phyloP scores from a whole-genome alignment of 2,888 invertebrate species.

The Diarsia brunnea region DNA sequence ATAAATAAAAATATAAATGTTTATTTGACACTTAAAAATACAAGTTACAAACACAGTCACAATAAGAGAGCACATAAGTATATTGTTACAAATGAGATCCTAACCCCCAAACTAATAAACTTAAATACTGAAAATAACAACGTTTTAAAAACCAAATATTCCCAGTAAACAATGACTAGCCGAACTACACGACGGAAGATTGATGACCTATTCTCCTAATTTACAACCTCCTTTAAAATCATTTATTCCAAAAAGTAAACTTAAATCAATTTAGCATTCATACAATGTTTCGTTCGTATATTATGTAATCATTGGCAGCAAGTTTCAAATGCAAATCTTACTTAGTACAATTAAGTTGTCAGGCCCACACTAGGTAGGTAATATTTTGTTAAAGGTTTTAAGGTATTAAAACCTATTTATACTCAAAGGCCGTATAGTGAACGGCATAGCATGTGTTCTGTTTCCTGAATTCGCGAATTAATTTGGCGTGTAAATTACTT shows the following conservation, averaged over 20 bases:
- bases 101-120: too few relatives aligned
- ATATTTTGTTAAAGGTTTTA: conserved; percentile 33
- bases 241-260: conserved; percentile 37
- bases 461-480: conserved; percentile 65
- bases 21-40: too few relatives aligned
- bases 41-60: too few relatives aligned
- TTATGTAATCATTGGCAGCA: conserved; percentile 44
- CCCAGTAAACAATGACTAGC: neutral
- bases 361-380: conserved; percentile 17
- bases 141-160: neutral
- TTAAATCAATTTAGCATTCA: conserved; percentile 52
- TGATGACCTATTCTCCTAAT: conserved; percentile 43
- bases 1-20: too few relatives aligned
- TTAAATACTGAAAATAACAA: neutral
- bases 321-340: conserved; percentile 52
- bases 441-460: conserved; percentile 50
- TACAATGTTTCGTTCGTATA: conserved; percentile 13
- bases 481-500: conserved; percentile 54
- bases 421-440: conserved; percentile 56
- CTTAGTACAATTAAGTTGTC: conserved; percentile 50
- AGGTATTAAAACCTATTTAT: conserved; percentile 43
- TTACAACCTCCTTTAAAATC: conserved; percentile 48
- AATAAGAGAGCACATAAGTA: too few relatives aligned
- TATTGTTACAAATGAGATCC: too few relatives aligned
- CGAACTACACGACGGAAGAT: conserved; percentile 35